These are phyloP conservation scores for Apodemia duryi DNA, from an alignment of 2,888 invertebrate genomes.

Conservation along the genomic window DNA sequence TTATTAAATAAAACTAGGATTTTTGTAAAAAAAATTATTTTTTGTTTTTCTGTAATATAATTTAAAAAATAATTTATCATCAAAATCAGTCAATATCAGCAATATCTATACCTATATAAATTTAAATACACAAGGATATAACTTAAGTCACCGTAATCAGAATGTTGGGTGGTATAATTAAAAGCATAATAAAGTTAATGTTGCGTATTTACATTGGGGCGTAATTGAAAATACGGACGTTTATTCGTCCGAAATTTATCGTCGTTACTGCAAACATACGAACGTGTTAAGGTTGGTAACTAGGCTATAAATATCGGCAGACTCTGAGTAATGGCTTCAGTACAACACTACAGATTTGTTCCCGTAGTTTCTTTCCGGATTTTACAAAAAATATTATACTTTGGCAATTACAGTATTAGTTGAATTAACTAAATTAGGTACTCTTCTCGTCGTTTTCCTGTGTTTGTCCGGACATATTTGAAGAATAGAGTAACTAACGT, in stretches of 20 bases:
- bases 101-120: background rate
- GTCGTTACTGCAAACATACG: constrained; percentile 47
- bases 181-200: constrained; percentile 17
- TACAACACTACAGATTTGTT: constrained; percentile 48
- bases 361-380: constrained; percentile 32
- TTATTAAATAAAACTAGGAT: too few relatives aligned
- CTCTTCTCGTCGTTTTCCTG: too few relatives aligned
- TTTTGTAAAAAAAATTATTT: too few relatives aligned
- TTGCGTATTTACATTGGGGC: constrained; percentile 13
- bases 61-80: too few relatives aligned
- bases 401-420: background rate
- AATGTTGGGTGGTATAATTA: background rate
- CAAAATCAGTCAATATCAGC: background rate
- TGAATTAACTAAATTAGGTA: background rate
- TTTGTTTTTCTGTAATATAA: too few relatives aligned
- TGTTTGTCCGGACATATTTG: too few relatives aligned
- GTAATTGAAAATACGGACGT: constrained; percentile 33
- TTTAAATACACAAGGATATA: background rate
- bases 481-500: too few relatives aligned
- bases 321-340: constrained; percentile 54
- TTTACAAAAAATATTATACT: background rate
- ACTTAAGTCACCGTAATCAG: background rate
- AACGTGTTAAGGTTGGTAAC: constrained; percentile 57
- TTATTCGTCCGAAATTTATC: constrained; percentile 50
- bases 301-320: constrained; percentile 60